A percentile compares a stretch with the other conserved stretches of the same genome.
phyloP scores from a whole-genome alignment of 2,888 invertebrate species.

The Ormyrus labotus region DNA sequence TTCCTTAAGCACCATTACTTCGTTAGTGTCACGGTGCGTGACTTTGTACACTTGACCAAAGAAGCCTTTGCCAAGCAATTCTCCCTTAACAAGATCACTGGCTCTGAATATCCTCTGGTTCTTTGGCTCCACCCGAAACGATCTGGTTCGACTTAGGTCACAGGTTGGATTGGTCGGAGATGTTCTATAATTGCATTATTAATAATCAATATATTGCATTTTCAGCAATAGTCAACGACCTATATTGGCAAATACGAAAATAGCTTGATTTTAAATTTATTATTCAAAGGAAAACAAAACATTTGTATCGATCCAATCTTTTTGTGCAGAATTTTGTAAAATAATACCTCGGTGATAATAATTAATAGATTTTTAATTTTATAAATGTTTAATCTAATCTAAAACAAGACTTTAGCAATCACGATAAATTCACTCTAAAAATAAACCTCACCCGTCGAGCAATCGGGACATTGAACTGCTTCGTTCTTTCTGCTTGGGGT shows the following conservation, averaged over 20 bases:
- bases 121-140: conserved; percentile 86
- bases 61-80: conserved; percentile 93
- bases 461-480: conserved; percentile 91
- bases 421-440: conserved; percentile 3
- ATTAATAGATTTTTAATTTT: neutral
- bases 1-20: conserved; percentile 97
- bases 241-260: neutral
- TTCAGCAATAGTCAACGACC: conserved; percentile 24
- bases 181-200: conserved; percentile 67
- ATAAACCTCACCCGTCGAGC: conserved; percentile 82
- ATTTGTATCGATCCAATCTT: neutral
- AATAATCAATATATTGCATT: conserved; percentile 28
- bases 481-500: conserved; percentile 84
- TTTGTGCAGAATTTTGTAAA: neutral
- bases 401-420: neutral
- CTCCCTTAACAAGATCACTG: conserved; percentile 92
- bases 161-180: conserved; percentile 76
- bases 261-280: neutral
- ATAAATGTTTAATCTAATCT: neutral
- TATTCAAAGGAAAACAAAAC: neutral
- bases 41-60: conserved; percentile 96
- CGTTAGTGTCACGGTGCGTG: conserved; percentile 91
- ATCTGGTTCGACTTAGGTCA: conserved; percentile 90
- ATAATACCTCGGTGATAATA: neutral
- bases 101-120: conserved; percentile 90